phyloP scores from a whole-genome alignment of 2,888 invertebrate genomes.

The Heliconius erato region DNA sequence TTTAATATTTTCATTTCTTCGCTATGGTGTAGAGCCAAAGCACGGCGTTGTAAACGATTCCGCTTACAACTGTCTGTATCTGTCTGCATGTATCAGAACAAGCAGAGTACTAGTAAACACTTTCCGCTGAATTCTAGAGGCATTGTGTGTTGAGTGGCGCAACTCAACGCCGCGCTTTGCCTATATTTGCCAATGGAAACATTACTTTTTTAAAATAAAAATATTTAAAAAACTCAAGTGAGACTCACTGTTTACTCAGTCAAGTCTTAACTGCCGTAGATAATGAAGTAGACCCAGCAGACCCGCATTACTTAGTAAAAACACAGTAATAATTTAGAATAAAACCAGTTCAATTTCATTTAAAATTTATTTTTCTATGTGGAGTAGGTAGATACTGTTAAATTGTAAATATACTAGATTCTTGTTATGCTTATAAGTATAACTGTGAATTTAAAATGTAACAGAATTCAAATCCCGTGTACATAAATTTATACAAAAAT shows the following conservation, averaged over 20 bases:
- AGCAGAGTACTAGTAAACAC: too few species aligned
- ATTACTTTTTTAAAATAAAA: neutral
- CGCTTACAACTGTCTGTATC: too few species aligned
- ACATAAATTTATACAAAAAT: neutral
- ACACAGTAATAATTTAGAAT: constrained; percentile 15
- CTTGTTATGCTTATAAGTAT: constrained; percentile 5
- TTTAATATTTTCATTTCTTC: too few species aligned
- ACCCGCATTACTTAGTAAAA: neutral
- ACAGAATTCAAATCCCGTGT: neutral
- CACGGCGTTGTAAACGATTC: too few species aligned
- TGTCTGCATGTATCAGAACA: too few species aligned
- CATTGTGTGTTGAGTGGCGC: too few species aligned
- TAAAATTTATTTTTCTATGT: neutral
- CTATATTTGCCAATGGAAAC: neutral
- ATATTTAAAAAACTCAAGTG: neutral
- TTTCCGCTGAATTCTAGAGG: too few species aligned
- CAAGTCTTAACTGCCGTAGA: neutral
- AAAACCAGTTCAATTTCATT: neutral
- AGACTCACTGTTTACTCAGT: neutral
- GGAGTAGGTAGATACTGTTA: neutral
- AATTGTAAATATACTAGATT: neutral
- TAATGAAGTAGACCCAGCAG: neutral
- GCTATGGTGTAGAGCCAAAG: too few species aligned
- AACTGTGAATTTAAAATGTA: constrained; percentile 12
- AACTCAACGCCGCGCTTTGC: too few species aligned